Percentiles rank a stretch among this genome's conserved stretches.
These are phyloP conservation scores for Hydrophis major DNA, from an alignment of 2,797 vertebrate genomes.

Conservation along the genomic window DNA sequence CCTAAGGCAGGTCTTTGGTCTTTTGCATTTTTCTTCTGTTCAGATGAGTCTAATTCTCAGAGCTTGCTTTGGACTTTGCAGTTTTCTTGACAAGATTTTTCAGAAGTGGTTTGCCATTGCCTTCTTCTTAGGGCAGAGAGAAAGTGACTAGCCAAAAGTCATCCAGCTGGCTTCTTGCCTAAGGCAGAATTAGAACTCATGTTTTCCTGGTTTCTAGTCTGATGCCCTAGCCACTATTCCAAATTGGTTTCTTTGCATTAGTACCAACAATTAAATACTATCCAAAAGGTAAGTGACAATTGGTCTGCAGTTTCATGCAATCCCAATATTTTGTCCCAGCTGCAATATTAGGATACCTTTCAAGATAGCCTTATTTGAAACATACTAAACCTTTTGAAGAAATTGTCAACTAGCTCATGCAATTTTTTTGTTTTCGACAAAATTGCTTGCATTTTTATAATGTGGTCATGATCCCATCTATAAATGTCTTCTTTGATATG, in stretches of 20 bases:
- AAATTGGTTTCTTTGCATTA: not conserved
- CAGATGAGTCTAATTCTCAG: not conserved
- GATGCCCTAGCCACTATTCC: not conserved
- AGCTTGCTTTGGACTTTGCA: not conserved
- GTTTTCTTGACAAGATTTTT: not conserved
- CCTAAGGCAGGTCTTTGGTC: not conserved
- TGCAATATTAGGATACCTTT: not conserved
- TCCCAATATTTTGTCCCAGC: not conserved
- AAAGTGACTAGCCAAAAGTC: not conserved
- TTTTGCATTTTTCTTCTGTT: not conserved
- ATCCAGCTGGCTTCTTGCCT: not conserved
- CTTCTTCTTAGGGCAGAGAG: not conserved
- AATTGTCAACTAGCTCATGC: not conserved
- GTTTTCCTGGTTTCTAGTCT: not conserved
- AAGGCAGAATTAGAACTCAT: not conserved
- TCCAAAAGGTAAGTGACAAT: not conserved
- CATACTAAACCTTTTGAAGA: not conserved
- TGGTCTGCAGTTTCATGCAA: not conserved
- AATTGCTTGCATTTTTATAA: not conserved
- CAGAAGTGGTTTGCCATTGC: not conserved
- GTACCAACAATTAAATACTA: not conserved
- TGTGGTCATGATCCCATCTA: not conserved
- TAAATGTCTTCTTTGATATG: not conserved
- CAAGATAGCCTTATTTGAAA: not conserved
- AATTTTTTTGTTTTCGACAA: not conserved